phyloP scores from a whole-genome alignment of 2,888 invertebrate genomes.

The Scaptomyza cyrtandrae region DNA sequence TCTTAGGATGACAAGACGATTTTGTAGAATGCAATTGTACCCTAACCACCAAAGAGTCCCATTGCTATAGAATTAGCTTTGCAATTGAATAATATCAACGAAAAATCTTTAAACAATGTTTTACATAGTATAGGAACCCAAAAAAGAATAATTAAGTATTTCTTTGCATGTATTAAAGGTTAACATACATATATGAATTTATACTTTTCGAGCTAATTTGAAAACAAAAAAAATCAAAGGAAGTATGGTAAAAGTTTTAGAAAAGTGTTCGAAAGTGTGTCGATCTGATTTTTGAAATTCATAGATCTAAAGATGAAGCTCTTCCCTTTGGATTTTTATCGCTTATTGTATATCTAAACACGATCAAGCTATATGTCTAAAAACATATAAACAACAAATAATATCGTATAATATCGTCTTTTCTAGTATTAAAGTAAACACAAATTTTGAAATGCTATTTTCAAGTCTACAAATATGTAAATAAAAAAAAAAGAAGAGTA shows the following conservation, averaged over 20 bases:
- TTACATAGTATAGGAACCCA: neutral
- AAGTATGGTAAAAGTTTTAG: neutral
- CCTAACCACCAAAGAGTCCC: slow-evolving; percentile 15
- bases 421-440: neutral
- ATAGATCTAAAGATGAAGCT: neutral
- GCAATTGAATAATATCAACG: neutral
- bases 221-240: too few species aligned
- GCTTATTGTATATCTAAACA: neutral
- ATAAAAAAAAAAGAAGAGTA: slow-evolving; percentile 54
- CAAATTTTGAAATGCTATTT: neutral
- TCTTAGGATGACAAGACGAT: slow-evolving; percentile 72
- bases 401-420: neutral
- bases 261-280: neutral
- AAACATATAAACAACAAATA: too few species aligned
- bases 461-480: neutral
- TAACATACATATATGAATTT: too few species aligned
- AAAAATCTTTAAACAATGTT: neutral
- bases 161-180: too few species aligned
- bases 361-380: neutral
- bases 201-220: neutral
- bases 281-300: neutral
- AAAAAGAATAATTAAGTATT: too few species aligned
- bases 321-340: neutral
- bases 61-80: neutral
- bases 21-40: slow-evolving; percentile 56